Conservation (phyloP, 2,797 vertebrate genomes). For the Parauchenoglanis punctatus region DNA sequence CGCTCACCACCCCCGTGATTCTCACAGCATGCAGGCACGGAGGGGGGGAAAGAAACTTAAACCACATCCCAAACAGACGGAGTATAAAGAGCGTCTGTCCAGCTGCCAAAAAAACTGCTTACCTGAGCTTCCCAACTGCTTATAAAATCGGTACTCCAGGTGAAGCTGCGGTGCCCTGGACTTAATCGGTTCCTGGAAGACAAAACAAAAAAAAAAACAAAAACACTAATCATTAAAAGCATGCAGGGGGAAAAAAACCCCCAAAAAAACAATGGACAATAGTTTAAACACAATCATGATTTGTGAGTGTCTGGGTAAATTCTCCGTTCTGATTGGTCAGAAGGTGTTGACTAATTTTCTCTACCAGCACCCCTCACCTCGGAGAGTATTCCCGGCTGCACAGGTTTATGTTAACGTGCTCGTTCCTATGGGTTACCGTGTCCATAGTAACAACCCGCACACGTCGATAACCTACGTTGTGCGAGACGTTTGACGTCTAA, state of each 20-base stretch:
- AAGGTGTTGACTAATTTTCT: neutral
- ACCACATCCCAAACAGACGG: neutral
- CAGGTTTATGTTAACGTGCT: neutral
- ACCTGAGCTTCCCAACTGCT: slow-evolving; percentile 97
- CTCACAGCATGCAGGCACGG: slow-evolving; percentile 51
- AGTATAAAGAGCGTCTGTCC: slow-evolving; percentile 10
- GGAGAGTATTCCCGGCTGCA: neutral
- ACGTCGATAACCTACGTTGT: neutral
- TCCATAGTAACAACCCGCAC: neutral
- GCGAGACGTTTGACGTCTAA: neutral
- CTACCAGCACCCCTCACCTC: neutral
- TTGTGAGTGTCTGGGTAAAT: neutral
- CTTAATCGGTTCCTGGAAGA: slow-evolving; percentile 93
- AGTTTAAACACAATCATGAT: neutral
- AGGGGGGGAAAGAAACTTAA: neutral
- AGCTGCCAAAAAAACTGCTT: slow-evolving; percentile 46
- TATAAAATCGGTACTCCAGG: slow-evolving; percentile 98
- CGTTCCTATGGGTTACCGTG: neutral
- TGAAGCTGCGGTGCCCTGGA: slow-evolving; percentile 96
- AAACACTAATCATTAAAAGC: neutral
- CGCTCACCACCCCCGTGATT: slow-evolving; percentile 53
- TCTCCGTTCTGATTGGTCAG: neutral
- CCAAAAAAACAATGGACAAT: no score
- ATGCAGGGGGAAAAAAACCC: neutral
- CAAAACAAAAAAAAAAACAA: slow-evolving; percentile 36